Base-by-base conservation (phyloP, 2,797 vertebrate genomes). In the Betta splendens region DNA sequence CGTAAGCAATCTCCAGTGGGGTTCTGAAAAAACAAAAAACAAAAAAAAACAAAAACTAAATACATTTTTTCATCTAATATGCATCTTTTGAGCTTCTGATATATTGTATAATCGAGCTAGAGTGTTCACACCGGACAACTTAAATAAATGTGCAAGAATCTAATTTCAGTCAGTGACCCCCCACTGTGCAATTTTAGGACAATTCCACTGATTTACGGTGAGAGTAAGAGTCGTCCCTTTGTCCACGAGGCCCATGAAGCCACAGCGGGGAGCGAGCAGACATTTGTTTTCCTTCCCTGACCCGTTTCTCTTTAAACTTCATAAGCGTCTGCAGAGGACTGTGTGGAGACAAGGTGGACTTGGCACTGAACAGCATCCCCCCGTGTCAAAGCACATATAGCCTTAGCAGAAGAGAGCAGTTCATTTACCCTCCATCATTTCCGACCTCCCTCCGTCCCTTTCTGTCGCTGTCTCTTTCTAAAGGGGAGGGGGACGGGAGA, bases 301-400 rank as follows among this genome's bases (percentile, higher is more conserved):
- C 22, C n/a, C 16, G 25, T 31, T 43, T 50, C 55, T 52, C 78
- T 72, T 56, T 47, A 72, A 83, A 85, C 81, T 75, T 85, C 68
- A 71, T 68, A 79, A 74, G 38, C 45, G 47, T 71, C 72, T 76
- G 64, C 60, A 53, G 73, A 77, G 62, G 60, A 84, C 65, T 65
- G 72, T 35, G 12, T 64, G 62, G 61, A 71, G 81, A 85, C 64
- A 75, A 84, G 78, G 77, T 86, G 72, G 75, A 81, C 72, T 89
- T 90, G 88, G 88, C 89, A 89, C 87, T 64, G 70, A 61, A 78
- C 44, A 64, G 81, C 81, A 71, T 50, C 68, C 69, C n/a, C 72
- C 76, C 56, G 53, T 77, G 69, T 80, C 60, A 74, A 72, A 84
- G 73, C 59, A 72, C 31, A 42, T 60, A 83, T 62, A 69, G 74